These are phyloP conservation scores for Drosophila kuntzei DNA, from an alignment of 2,888 invertebrate genomes.

Conservation along the genomic window DNA sequence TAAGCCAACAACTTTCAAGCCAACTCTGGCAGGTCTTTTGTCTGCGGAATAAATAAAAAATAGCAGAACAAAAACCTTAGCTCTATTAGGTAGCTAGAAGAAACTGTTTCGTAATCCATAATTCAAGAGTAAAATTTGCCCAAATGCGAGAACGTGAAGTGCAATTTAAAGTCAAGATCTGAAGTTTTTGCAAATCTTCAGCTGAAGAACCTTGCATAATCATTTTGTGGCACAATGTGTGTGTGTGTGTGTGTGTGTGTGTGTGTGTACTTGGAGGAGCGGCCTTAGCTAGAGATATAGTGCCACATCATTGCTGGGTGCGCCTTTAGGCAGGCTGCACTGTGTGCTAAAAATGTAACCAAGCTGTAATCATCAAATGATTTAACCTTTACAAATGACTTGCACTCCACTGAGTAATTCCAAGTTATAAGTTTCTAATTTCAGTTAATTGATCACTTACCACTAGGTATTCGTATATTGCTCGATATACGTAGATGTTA, in stretches of 20 bases:
- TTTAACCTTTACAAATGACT: conserved; percentile 40
- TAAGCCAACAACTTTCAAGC: conserved; percentile 42
- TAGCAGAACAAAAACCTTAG: conserved; percentile 10
- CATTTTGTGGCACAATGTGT: not conserved
- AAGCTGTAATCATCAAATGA: conserved; percentile 3
- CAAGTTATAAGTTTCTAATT: conserved; percentile 20
- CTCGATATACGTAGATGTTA: conserved; percentile 6
- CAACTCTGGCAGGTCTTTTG: conserved; percentile 33
- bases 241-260: too few relatives aligned
- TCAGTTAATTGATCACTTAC: conserved; percentile 50
- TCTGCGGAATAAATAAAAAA: not conserved
- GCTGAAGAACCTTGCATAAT: conserved; percentile 48
- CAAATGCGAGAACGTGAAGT: conserved; percentile 33
- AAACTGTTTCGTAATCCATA: conserved; percentile 35
- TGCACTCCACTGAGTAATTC: conserved; percentile 7
- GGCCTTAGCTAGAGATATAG: conserved; percentile 32
- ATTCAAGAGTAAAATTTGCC: conserved; percentile 24
- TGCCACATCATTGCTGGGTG: conserved; percentile 52
- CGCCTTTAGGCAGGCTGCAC: conserved; percentile 48
- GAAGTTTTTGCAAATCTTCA: conserved; percentile 3
- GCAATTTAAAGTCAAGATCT: conserved; percentile 35
- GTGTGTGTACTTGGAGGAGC: conserved; percentile 39
- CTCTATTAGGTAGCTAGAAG: conserved; percentile 1
- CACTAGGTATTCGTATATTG: conserved; percentile 16
- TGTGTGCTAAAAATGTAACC: conserved; percentile 19